Base-by-base conservation (phyloP, 2,888 invertebrate species). In the Margaritifera margaritifera region DNA sequence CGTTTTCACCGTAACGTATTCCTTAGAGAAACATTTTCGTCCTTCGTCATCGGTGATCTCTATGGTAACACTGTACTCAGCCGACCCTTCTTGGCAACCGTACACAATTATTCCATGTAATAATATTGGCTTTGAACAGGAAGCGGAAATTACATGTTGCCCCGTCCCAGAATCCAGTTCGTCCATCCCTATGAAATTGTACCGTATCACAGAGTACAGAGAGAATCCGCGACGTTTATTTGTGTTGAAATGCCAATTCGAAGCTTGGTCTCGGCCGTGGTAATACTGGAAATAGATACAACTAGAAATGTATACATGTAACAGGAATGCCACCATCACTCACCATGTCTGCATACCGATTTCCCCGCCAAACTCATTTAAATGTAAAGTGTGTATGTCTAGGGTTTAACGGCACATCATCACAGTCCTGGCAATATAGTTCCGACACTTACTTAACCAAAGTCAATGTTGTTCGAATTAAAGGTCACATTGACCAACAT, bases 81-180 rank as follows among this genome's bases (percentile, higher is more conserved):
- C 71, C 1, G 63, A 59, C 52, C 61, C 71, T 31, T 68, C 66
- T 24, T 66, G 52, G 42, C 70, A 72, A 51, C 75, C 75, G 27
- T 75, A 75, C 15, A 75, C 63, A 50, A 63, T 68, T 20, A 68
- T 62, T 0, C 75, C 75, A 50, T 72, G 75, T 20, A 75, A 62
- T 24, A 66, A 51, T 31, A 74, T 54, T 53, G 68, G 57, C 62
- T 68, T 66, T 18, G 69, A 69, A 52, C 69, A 66, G 2, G 66
- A 63, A 65, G 70, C 72, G 18, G 62, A 63, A 25, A 72, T 70
- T 50, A 53, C 31, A 42, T 72, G 58, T 51, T 50, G 66, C n/a
- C 60, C 60, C 27, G 31, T 66, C 25, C 56, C 50, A 20, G 62
- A 66, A 18, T 62, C 57, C 31, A 63, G 60, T 18, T 58, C 72